A percentile compares a stretch with the other conserved stretches of the same genome.
These are phyloP conservation scores for Drosophila baimaii DNA, from an alignment of 1,140 invertebrate species.

Conservation along the genomic window DNA sequence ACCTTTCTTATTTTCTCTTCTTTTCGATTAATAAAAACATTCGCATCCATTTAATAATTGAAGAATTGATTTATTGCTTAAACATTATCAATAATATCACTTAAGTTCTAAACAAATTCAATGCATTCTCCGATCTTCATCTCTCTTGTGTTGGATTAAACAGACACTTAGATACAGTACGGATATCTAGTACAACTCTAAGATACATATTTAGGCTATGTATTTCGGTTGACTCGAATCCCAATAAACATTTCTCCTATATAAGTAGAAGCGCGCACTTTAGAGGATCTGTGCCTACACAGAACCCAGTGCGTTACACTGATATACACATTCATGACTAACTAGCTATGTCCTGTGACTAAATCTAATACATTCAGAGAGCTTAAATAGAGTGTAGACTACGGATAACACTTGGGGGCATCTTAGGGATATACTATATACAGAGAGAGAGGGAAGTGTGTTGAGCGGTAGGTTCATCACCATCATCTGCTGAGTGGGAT, in stretches of 20 bases:
- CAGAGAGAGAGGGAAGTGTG: not conserved
- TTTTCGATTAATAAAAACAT: not conserved
- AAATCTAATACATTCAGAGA: conserved; percentile 39
- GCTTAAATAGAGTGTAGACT: conserved; percentile 13
- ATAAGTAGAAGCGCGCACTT: conserved; percentile 8
- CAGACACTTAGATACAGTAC: conserved; percentile 51
- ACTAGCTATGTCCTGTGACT: conserved; percentile 46
- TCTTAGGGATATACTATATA: conserved; percentile 38
- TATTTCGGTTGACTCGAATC: conserved; percentile 42
- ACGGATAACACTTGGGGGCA: conserved; percentile 15
- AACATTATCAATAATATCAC: conserved; percentile 82
- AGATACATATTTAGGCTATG: conserved; percentile 48
- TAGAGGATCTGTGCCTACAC: conserved; percentile 30
- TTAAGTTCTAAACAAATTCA: conserved; percentile 79
- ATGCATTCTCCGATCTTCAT: conserved; percentile 44
- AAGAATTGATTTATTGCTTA: conserved; percentile 83
- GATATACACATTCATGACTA: conserved; percentile 67
- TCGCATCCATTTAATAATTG: conserved; percentile 36
- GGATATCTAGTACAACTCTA: conserved; percentile 41
- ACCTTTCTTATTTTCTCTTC: not conserved
- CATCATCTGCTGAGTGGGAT: conserved; percentile 21
- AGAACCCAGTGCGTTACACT: conserved; percentile 34
- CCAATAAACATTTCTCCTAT: conserved; percentile 22
- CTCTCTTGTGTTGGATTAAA: conserved; percentile 46
- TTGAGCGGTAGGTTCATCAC: conserved; percentile 15